Evolutionary conservation across 2,113 vertebrate species (phyloP).

Genomic region (Poeciliopsis occidentalis): DNA sequence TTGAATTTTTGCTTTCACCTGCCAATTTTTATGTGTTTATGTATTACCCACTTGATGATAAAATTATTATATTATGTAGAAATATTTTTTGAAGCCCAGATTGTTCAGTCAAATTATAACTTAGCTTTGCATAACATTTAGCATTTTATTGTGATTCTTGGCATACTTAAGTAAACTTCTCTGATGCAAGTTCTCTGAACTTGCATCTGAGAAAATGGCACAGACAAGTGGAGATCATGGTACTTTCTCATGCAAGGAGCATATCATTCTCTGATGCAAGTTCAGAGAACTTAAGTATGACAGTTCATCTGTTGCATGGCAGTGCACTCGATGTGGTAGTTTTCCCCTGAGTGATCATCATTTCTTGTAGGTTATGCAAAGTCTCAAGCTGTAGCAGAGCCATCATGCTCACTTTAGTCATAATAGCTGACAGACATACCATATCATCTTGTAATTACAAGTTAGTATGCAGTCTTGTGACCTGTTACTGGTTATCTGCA

Average conservation of each 20-base stretch:
- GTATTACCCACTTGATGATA: too few species aligned
- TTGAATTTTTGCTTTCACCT: neutral
- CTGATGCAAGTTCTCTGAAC: too few species aligned
- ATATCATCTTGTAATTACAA: neutral
- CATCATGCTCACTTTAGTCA: neutral
- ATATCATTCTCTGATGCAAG: too few species aligned
- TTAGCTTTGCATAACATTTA: neutral
- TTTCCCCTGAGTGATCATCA: neutral
- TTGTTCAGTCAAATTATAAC: neutral
- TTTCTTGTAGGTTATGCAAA: neutral
- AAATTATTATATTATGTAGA: too few species aligned
- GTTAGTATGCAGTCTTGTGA: neutral
- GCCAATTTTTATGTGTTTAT: neutral
- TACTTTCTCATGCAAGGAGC: too few species aligned
- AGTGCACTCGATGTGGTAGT: neutral
- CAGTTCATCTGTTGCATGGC: neutral
- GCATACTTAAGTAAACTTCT: neutral
- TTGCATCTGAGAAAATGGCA: too few species aligned
- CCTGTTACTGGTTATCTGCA: too few species aligned
- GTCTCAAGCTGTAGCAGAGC: constrained; percentile 20
- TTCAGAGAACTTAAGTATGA: neutral
- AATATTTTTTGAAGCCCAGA: neutral
- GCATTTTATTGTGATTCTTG: neutral
- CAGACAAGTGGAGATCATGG: too few species aligned
- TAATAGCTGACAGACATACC: neutral